Evolutionary conservation across 2,888 invertebrate genomes (phyloP), one percentile per base, ranked within the genome.

Genomic region (Steinernema scapterisci): DNA sequence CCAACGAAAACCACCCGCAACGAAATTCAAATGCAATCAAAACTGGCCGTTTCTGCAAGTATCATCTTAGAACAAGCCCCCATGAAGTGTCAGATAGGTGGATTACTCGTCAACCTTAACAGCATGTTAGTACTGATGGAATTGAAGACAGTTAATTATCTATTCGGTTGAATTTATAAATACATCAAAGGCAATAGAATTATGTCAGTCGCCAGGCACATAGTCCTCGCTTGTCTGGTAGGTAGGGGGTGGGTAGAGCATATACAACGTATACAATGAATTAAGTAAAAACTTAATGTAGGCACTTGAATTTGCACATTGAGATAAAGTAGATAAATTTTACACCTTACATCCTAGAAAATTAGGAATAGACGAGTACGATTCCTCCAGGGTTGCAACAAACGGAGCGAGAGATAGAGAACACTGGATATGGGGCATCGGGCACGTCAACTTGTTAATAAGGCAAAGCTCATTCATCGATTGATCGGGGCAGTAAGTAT

Each of bases 241-340:
- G 63, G 25, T 38, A 38, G 38, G 38, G n/a, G 38, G 5, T 38
- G 38, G 38, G 38, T 38, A 27, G 6, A 27, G 13, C 16, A 25
- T 63, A 63, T 63, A 63, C 63, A 63, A 63, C 63, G 63, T 63
- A 25, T 19, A 21, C 16, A 16, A 63, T 13, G 31, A 63, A 25
- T 63, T 63, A 63, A 63, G 63, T 63, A 63, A 63, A 63, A 63
- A 25, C 63, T 63, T 63, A 63, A 25, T 63, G 27, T 63, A 63
- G 63, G 63, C 63, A 63, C 63, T 63, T 63, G 63, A 38, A 16
- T 63, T 63, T 63, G 63, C 63, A 63, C 63, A 27, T 63, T 63
- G 31, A 31, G 63, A 63, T 31, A 31, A n/a, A 63, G 63, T 48
- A 19, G n/a, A 11, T 31, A 63, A 16, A 5, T 13, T 16, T 48